Evolutionary conservation across 2,888 invertebrate genomes (phyloP).

Genomic region (Malacosoma neustria): DNA sequence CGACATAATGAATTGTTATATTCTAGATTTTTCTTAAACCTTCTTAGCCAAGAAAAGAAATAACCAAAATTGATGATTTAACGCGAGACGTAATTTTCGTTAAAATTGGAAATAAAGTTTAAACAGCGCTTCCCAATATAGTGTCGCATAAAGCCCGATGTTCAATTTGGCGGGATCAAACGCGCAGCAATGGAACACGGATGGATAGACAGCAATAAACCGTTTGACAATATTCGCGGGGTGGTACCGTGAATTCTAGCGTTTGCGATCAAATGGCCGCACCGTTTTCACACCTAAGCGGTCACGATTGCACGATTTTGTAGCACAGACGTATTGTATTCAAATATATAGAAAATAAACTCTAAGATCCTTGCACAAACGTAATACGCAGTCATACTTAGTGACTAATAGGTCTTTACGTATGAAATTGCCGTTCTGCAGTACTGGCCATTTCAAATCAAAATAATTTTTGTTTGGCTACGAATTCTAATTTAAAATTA

Average conservation of each 20-base stretch:
- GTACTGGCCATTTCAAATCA: too few relatives aligned
- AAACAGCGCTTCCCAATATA: not conserved
- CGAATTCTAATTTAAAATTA: too few relatives aligned
- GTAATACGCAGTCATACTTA: too few relatives aligned
- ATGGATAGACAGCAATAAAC: constrained; percentile 19
- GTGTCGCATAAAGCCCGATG: not conserved
- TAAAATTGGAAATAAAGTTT: not conserved
- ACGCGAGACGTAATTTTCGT: not conserved
- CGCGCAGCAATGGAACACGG: constrained; percentile 22
- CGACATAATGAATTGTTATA: too few relatives aligned
- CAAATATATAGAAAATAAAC: not conserved
- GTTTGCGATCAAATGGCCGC: constrained; percentile 11
- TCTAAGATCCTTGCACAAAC: too few relatives aligned
- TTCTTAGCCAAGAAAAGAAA: too few relatives aligned
- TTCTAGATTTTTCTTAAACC: too few relatives aligned
- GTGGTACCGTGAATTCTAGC: constrained; percentile 25
- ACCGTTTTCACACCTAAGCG: constrained; percentile 12
- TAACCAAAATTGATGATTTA: too few relatives aligned
- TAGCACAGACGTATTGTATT: not conserved
- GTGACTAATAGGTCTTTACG: too few relatives aligned
- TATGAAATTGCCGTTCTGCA: too few relatives aligned
- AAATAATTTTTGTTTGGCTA: too few relatives aligned
- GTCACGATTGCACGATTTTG: not conserved
- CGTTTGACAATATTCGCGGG: constrained; percentile 18
- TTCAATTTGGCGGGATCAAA: constrained; percentile 6